Conservation (phyloP, 30 jellyfish, hydroid and myxozoan genomes). For the Turritopsis rubra region DNA sequence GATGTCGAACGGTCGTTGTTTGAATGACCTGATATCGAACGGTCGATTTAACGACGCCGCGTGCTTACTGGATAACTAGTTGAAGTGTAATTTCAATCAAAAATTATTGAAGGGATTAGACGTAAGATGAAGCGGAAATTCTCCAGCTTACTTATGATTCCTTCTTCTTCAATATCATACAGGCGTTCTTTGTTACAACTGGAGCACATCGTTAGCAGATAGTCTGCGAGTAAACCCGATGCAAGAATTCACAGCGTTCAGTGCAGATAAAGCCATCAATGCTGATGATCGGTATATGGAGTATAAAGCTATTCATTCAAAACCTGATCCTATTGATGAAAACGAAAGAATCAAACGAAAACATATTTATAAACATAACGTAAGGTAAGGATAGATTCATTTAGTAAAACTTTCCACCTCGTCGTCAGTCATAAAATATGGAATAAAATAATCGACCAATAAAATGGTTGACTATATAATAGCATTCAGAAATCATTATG, state of each 20-base stretch:
- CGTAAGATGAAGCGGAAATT: neutral
- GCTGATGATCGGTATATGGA: constrained; percentile 44
- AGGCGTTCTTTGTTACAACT: constrained; percentile 72
- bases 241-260: constrained; percentile 88
- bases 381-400: constrained; percentile 45
- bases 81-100: too few relatives aligned
- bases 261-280: constrained; percentile 55
- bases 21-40: too few relatives aligned
- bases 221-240: constrained; percentile 83
- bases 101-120: neutral
- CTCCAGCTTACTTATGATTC: neutral
- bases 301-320: constrained; percentile 42
- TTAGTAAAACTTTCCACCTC: neutral
- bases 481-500: too few relatives aligned
- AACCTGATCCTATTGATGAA: constrained; percentile 28
- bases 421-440: neutral
- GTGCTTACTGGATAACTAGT: too few relatives aligned
- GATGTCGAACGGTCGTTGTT: too few relatives aligned
- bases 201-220: constrained; percentile 80
- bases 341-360: constrained; percentile 47
- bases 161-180: neutral
- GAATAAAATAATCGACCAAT: too few relatives aligned
- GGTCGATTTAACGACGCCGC: too few relatives aligned
- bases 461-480: too few relatives aligned
- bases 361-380: constrained; percentile 70